These are phyloP conservation scores for Aphaenogaster floridana DNA, from an alignment of 1,140 invertebrate species.

Conservation along the genomic window DNA sequence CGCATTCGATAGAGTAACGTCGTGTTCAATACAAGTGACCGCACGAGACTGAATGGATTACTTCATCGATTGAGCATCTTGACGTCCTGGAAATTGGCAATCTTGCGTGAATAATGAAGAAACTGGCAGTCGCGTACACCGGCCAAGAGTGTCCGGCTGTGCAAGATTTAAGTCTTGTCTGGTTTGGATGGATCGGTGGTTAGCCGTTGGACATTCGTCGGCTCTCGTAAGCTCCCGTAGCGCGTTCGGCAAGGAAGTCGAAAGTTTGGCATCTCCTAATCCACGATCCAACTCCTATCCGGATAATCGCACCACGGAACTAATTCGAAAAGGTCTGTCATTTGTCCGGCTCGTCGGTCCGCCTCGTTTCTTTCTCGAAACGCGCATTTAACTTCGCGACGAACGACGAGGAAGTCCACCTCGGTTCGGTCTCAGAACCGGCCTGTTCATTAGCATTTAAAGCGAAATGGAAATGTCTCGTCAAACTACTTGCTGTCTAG, in stretches of 20 bases:
- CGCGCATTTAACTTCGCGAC: not conserved
- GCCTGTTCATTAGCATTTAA: constrained; percentile 80
- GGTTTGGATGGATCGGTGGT: constrained; percentile 63
- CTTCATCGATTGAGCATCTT: constrained; percentile 34
- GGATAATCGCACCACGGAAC: constrained; percentile 58
- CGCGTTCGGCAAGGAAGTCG: not conserved
- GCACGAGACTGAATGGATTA: constrained; percentile 14
- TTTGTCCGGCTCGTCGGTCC: constrained; percentile 45
- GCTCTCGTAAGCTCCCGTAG: constrained; percentile 38
- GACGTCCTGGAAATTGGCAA: constrained; percentile 56
- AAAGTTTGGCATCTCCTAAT: constrained; percentile 54
- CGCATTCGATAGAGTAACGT: not conserved
- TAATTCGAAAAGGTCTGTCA: constrained; percentile 55
- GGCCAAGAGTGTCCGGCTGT: not conserved
- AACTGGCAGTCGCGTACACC: constrained; percentile 9
- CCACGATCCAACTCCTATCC: constrained; percentile 19
- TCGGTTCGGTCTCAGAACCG: constrained; percentile 26
- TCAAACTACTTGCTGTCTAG: constrained; percentile 29
- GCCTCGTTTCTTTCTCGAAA: constrained; percentile 22
- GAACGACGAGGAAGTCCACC: not conserved
- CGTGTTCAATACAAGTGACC: constrained; percentile 19
- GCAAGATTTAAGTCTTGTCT: constrained; percentile 27
- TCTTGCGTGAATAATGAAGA: constrained; percentile 61
- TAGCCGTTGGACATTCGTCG: constrained; percentile 46
- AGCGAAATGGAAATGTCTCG: constrained; percentile 73